Conservation (phyloP, 1,140 invertebrate species). For the Phymorhynchus buccinoides region DNA sequence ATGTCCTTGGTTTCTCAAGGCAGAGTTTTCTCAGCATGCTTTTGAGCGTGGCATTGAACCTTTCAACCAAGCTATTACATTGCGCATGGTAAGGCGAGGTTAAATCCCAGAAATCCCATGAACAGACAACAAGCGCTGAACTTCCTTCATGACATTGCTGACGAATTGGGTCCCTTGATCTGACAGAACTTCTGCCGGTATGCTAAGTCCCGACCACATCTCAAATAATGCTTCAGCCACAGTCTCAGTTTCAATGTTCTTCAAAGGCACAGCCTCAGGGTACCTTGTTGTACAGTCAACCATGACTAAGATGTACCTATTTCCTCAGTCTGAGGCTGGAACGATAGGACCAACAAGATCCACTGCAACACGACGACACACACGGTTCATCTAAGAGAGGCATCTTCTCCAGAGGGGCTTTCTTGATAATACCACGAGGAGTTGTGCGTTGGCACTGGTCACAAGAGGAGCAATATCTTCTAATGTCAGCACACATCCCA, state of each 20-base stretch:
- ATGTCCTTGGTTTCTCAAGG: slow-evolving; percentile 55
- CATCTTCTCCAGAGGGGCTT: slow-evolving; percentile 41
- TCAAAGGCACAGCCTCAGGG: slow-evolving; percentile 41
- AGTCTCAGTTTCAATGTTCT: slow-evolving; percentile 37
- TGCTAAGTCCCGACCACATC: slow-evolving; percentile 69
- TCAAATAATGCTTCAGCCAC: slow-evolving; percentile 43
- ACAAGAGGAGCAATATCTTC: not conserved
- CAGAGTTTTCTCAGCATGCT: slow-evolving; percentile 54
- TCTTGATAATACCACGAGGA: slow-evolving; percentile 27
- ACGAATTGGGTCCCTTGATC: slow-evolving; percentile 48
- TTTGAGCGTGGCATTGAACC: slow-evolving; percentile 56
- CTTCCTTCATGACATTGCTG: slow-evolving; percentile 40
- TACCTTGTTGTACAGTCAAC: slow-evolving; percentile 47
- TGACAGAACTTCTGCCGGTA: slow-evolving; percentile 60
- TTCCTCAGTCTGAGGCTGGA: slow-evolving; percentile 43
- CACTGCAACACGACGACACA: slow-evolving; percentile 51
- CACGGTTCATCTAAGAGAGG: slow-evolving; percentile 50
- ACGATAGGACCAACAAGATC: slow-evolving; percentile 50
- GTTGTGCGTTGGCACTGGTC: not conserved
- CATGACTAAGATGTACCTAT: slow-evolving; percentile 48
- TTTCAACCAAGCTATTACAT: slow-evolving; percentile 41
- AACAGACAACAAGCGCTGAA: slow-evolving; percentile 41
- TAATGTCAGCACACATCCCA: slow-evolving; percentile 1
- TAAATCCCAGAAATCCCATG: slow-evolving; percentile 43
- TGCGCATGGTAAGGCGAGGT: slow-evolving; percentile 30